Percentiles rank a stretch among this genome's conserved stretches.
Conservation (phyloP, 2,888 invertebrate species). For the Carterocephalus palaemon region DNA sequence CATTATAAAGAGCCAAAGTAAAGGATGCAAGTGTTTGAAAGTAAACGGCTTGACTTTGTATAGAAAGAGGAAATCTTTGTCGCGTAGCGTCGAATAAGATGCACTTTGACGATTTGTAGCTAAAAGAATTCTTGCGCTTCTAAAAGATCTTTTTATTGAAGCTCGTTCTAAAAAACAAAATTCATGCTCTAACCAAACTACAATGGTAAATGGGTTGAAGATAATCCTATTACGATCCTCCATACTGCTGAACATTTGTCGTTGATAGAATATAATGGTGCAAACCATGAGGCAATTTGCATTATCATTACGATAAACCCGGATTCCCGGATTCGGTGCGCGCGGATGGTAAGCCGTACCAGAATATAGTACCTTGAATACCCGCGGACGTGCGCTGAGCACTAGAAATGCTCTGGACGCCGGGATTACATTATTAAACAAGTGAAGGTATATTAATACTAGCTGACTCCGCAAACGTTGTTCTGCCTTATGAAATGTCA, state of each 20-base stretch:
- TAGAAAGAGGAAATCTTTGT: conserved; percentile 26
- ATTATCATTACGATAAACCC: conserved; percentile 18
- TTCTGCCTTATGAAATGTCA: no score
- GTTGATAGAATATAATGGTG: conserved; percentile 15
- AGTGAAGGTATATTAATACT: conserved; percentile 4
- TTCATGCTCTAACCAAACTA: no score
- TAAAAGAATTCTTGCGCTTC: conserved; percentile 21
- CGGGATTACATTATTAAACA: conserved; percentile 13
- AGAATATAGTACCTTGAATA: conserved; percentile 11
- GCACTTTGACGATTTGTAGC: conserved; percentile 27
- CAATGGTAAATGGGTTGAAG: no score
- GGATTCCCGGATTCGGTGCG: conserved; percentile 15
- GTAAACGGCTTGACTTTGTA: conserved; percentile 26
- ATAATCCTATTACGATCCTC: not conserved
- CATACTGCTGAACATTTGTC: conserved; percentile 9
- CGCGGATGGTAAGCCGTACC: not conserved
- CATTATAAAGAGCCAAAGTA: conserved; percentile 25
- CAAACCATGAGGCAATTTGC: conserved; percentile 16
- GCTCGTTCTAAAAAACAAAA: conserved; percentile 15
- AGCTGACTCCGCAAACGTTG: no score
- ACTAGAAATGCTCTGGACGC: not conserved
- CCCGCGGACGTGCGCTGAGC: no score
- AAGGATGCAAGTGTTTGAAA: conserved; percentile 27
- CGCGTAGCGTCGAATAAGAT: conserved; percentile 26
- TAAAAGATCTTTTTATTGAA: conserved; percentile 17